Conservation (phyloP, 92 coral and sea anemone species). For the Actinostola sp. region DNA sequence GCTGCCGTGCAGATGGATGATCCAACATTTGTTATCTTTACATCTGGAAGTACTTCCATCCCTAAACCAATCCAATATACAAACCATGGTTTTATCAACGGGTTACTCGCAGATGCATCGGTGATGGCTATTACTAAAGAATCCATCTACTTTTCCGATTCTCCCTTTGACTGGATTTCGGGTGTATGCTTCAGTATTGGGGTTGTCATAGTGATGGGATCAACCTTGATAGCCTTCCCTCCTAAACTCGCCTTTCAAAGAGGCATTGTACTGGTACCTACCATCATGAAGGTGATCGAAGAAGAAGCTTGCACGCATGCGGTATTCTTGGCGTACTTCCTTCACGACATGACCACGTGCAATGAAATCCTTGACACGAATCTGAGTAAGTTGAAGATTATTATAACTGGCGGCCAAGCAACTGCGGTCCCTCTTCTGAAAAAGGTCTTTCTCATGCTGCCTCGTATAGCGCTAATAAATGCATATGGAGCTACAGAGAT, state of each 20-base stretch:
- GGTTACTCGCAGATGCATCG: constrained; percentile 27
- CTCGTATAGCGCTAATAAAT: constrained; percentile 14
- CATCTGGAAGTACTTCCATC: constrained; percentile 57
- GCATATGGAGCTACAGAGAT: constrained; percentile 43
- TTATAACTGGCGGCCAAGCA: constrained; percentile 40
- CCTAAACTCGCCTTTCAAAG: constrained; percentile 43
- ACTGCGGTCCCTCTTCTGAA: constrained; percentile 8
- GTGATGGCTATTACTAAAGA: constrained; percentile 23
- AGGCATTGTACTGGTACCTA: constrained; percentile 21
- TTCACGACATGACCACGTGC: constrained; percentile 34
- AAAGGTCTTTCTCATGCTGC: constrained; percentile 28
- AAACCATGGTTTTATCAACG: constrained; percentile 39
- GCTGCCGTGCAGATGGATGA: constrained; percentile 21
- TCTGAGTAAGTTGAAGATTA: constrained; percentile 10
- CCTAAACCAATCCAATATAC: constrained; percentile 49
- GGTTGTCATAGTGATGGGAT: constrained; percentile 29
- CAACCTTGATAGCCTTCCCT: constrained; percentile 47
- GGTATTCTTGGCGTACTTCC: constrained; percentile 27
- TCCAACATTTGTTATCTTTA: constrained; percentile 27
- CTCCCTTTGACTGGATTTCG: constrained; percentile 48
- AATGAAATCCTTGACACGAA: constrained; percentile 2
- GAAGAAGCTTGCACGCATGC: constrained; percentile 58
- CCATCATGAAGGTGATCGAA: constrained; percentile 27
- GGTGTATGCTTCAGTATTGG: constrained; percentile 38
- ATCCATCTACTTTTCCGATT: constrained; percentile 32